A percentile compares a stretch with the other conserved stretches of the same genome.
Evolutionary conservation across 1,140 invertebrate genomes (phyloP).

Genomic region (Thereuonema tuberculata): DNA sequence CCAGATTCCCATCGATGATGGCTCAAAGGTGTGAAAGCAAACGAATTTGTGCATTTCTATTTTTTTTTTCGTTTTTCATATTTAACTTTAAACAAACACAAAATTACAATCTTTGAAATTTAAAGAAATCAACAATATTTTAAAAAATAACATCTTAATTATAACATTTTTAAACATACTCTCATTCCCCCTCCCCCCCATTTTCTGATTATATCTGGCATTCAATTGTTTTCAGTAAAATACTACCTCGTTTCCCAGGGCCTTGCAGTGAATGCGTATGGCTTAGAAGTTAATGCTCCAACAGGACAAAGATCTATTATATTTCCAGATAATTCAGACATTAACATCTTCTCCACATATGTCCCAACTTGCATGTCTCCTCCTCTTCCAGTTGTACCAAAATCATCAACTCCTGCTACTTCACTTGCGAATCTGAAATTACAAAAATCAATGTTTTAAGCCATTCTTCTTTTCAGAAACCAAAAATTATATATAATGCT

Average conservation of each 20-base stretch:
- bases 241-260: conserved; percentile 68
- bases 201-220: no score
- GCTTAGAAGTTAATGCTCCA: conserved; percentile 93
- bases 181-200: no score
- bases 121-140: no score
- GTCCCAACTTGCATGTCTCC: conserved; percentile 97
- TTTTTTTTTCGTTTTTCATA: no score
- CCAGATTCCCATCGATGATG: no score
- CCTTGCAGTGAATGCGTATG: conserved; percentile 83
- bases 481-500: not conserved
- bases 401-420: conserved; percentile 92
- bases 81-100: no score
- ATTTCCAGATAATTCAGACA: conserved; percentile 95
- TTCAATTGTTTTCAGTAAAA: no score
- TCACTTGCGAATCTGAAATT: conserved; percentile 64
- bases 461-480: not conserved
- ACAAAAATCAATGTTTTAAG: not conserved
- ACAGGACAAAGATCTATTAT: conserved; percentile 98
- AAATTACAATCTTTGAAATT: no score
- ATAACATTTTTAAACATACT: no score
- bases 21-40: no score
- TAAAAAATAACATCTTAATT: no score
- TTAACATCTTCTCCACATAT: conserved; percentile 95
- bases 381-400: conserved; percentile 92
- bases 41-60: no score